Evolutionary conservation across 2,888 invertebrate genomes (phyloP).

Genomic region (Dichetophora obliterata): DNA sequence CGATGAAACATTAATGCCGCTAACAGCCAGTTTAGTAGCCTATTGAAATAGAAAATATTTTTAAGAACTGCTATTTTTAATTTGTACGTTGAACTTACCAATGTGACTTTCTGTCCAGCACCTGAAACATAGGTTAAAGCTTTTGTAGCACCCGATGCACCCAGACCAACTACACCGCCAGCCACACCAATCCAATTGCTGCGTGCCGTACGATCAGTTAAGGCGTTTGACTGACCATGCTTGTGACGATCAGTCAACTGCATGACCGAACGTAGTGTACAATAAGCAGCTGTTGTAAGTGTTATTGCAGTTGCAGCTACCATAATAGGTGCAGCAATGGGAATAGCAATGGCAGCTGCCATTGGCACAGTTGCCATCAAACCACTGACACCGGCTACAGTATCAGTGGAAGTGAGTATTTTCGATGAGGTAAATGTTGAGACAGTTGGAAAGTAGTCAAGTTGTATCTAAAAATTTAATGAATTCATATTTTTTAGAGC

Average conservation of each 20-base stretch:
- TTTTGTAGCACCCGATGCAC: constrained; percentile 57
- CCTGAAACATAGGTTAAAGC: constrained; percentile 51
- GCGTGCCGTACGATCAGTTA: constrained; percentile 57
- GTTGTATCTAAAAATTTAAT: constrained; percentile 46
- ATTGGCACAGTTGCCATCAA: constrained; percentile 48
- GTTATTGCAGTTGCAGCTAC: constrained; percentile 51
- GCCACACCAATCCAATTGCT: constrained; percentile 57
- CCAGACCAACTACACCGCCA: constrained; percentile 55
- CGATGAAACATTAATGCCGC: too few relatives aligned
- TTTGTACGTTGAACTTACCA: constrained; percentile 49
- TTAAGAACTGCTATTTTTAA: constrained; percentile 46
- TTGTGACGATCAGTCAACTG: constrained; percentile 55
- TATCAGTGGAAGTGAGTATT: constrained; percentile 52
- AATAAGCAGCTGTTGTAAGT: constrained; percentile 54
- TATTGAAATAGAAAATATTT: too few relatives aligned
- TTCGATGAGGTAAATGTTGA: constrained; percentile 45
- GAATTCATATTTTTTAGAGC: not conserved
- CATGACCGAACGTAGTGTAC: constrained; percentile 54
- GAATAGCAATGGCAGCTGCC: constrained; percentile 45
- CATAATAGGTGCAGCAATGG: constrained; percentile 55
- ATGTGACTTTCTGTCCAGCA: constrained; percentile 55
- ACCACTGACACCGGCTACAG: constrained; percentile 53
- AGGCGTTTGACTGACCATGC: constrained; percentile 60
- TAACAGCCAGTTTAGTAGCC: too few relatives aligned
- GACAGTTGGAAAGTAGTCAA: constrained; percentile 57